phyloP scores from a whole-genome alignment of 2,113 vertebrate species.

The Tor tambroides region DNA sequence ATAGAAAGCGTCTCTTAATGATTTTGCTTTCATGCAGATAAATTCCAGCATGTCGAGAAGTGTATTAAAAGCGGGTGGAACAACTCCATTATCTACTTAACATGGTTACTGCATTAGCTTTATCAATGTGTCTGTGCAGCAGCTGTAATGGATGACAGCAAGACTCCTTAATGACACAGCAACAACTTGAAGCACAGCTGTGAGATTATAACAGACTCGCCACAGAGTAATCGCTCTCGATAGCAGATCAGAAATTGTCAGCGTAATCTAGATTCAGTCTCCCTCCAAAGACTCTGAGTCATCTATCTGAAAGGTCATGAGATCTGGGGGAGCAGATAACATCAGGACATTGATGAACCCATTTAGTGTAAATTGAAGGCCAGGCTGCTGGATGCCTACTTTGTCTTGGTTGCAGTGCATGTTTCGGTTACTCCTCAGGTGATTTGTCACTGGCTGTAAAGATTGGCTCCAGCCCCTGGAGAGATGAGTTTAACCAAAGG shows the following conservation, averaged over 20 bases:
- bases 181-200: background rate
- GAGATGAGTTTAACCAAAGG: constrained; percentile 15
- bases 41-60: background rate
- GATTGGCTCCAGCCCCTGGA: constrained; percentile 12
- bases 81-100: background rate
- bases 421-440: background rate
- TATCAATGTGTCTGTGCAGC: background rate
- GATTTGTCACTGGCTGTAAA: constrained; percentile 42
- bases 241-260: constrained; percentile 40
- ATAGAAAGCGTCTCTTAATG: background rate
- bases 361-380: constrained; percentile 41
- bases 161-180: background rate
- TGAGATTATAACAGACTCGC: constrained; percentile 12
- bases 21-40: background rate
- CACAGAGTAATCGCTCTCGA: background rate
- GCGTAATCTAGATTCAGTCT: background rate
- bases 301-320: constrained; percentile 20
- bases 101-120: background rate
- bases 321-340: constrained; percentile 29
- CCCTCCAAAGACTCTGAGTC: background rate
- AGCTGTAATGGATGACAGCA: constrained; percentile 20
- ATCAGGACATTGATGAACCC: constrained; percentile 33
- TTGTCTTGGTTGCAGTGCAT: constrained; percentile 19
- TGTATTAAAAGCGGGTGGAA: background rate
- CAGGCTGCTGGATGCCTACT: background rate